Conservation (phyloP, 2,888 invertebrate species). For the Alsophila aescularia region DNA sequence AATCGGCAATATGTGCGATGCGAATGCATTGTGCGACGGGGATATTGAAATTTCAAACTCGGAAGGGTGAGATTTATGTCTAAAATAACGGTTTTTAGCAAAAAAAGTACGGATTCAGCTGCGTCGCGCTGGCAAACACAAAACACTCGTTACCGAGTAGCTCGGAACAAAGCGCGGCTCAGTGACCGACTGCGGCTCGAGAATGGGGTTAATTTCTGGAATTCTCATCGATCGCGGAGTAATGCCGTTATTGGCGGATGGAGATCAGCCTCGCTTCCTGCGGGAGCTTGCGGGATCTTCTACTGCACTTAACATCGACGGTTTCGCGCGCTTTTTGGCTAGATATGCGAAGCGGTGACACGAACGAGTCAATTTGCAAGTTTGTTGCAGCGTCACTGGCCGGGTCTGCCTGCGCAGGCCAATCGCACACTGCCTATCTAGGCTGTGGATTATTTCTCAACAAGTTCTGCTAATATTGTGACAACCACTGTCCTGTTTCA, state of each 20-base stretch:
- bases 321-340: no score
- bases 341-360: no score
- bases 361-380: no score
- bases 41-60: slow-evolving; percentile 73
- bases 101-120: slow-evolving; percentile 75
- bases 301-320: no score
- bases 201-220: slow-evolving; percentile 19
- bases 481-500: no score
- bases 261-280: neutral
- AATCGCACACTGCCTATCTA: no score
- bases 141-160: slow-evolving; percentile 44
- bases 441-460: no score
- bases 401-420: no score
- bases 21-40: slow-evolving; percentile 70
- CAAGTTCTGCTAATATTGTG: no score
- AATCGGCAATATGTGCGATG: slow-evolving; percentile 65
- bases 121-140: slow-evolving; percentile 49
- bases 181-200: slow-evolving; percentile 26
- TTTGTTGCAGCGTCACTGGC: no score
- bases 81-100: slow-evolving; percentile 79
- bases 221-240: slow-evolving; percentile 19
- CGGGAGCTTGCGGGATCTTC: no score
- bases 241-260: slow-evolving; percentile 26
- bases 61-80: slow-evolving; percentile 83
- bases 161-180: slow-evolving; percentile 19